phyloP scores from a whole-genome alignment of 2,797 vertebrate genomes.

The Pempheris klunzingeri region DNA sequence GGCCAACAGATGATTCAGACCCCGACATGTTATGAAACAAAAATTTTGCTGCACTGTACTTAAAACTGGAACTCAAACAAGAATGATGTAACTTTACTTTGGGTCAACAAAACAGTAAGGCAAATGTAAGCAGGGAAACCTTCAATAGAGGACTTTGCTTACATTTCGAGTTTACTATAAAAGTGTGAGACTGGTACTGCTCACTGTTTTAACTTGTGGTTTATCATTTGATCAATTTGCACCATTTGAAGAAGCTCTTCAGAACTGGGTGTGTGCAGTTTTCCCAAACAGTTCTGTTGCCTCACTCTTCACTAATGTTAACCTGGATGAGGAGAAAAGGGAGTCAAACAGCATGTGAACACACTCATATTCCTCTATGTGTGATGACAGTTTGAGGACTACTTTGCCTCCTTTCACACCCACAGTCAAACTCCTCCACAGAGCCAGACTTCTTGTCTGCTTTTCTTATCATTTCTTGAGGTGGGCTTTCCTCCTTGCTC shows the following conservation, averaged over 20 bases:
- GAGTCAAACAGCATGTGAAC: constrained; percentile 18
- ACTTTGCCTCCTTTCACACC: constrained; percentile 30
- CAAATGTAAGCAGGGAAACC: neutral
- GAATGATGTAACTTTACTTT: neutral
- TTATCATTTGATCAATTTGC: neutral
- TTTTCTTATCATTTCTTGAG: constrained; percentile 29
- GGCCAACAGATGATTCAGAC: neutral
- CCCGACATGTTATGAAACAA: neutral
- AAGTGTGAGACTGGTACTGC: neutral
- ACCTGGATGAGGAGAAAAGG: constrained; percentile 5
- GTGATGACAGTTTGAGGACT: constrained; percentile 42
- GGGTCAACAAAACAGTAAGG: neutral
- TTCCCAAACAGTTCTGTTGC: constrained; percentile 18
- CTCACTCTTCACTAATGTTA: constrained; percentile 16
- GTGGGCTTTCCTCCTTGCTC: constrained; percentile 26
- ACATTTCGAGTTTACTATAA: neutral
- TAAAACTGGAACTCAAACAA: neutral
- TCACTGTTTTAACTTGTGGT: constrained; percentile 1
- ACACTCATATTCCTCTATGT: neutral
- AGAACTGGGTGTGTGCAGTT: neutral
- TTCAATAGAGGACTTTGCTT: constrained; percentile 1
- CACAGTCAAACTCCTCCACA: constrained; percentile 39
- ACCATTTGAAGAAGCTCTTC: neutral
- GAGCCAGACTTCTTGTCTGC: constrained; percentile 39
- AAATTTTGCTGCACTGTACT: neutral